Evolutionary conservation across 1,140 invertebrate genomes (phyloP).

Genomic region (Bombus huntii): DNA sequence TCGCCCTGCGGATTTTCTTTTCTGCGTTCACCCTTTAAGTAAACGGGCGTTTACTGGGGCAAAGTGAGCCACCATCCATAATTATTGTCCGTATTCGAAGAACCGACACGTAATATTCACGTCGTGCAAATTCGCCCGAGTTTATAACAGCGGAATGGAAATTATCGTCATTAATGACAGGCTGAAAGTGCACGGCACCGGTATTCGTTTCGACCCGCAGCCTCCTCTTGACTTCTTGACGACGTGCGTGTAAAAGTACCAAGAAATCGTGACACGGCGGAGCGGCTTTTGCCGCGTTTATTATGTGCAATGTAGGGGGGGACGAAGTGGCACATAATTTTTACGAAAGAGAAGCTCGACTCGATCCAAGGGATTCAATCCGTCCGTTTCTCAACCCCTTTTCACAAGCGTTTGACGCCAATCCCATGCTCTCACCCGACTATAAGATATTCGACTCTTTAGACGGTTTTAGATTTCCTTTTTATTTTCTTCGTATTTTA

Average conservation of each 20-base stretch:
- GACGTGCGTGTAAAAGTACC: background rate
- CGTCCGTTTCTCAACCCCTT: background rate
- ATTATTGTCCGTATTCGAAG: constrained; percentile 29
- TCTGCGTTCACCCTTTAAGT: constrained; percentile 1
- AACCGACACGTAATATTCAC: background rate
- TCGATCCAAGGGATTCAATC: background rate
- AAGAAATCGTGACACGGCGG: constrained; percentile 26
- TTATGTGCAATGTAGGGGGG: background rate
- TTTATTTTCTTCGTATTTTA: too few species aligned
- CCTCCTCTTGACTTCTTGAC: constrained; percentile 3
- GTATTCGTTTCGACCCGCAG: constrained; percentile 18
- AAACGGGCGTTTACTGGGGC: constrained; percentile 9
- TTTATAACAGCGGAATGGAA: constrained; percentile 27
- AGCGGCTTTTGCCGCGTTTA: background rate
- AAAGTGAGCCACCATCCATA: background rate
- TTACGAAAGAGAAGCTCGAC: background rate
- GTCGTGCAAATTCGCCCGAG: constrained; percentile 13
- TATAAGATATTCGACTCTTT: background rate
- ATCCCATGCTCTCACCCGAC: too few species aligned
- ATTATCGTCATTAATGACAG: constrained; percentile 41
- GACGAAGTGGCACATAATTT: constrained; percentile 15
- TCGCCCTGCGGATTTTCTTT: constrained; percentile 33
- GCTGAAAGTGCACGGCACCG: background rate
- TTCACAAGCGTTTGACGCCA: background rate
- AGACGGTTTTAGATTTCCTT: too few species aligned